These are phyloP conservation scores for Odontesthes bonariensis DNA, from an alignment of 2,113 vertebrate species.

Conservation along the genomic window DNA sequence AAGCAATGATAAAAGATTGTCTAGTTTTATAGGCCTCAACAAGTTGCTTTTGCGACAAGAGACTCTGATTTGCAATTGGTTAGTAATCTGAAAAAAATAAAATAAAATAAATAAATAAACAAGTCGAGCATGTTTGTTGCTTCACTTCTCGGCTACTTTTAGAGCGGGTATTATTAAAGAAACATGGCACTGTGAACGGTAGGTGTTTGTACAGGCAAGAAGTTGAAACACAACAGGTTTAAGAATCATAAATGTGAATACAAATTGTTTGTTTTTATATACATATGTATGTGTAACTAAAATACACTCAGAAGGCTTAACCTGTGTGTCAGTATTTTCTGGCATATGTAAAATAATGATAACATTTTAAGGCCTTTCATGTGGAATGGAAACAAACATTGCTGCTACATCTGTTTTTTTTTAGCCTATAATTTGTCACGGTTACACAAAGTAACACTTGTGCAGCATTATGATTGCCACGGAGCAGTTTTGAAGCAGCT, in stretches of 20 bases:
- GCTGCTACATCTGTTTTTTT: neutral
- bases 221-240: neutral
- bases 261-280: neutral
- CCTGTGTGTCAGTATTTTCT: neutral
- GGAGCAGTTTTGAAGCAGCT: conserved; percentile 28
- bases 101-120: neutral
- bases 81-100: neutral
- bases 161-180: no score
- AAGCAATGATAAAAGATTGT: neutral
- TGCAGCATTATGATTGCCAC: conserved; percentile 31
- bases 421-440: conserved; percentile 4
- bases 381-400: conserved; percentile 1
- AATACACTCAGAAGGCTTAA: neutral
- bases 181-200: neutral
- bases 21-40: neutral
- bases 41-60: neutral
- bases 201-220: neutral
- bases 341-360: conserved; percentile 24
- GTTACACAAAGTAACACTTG: conserved; percentile 3
- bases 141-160: neutral
- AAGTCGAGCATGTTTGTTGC: neutral
- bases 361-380: neutral
- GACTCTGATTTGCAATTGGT: neutral
- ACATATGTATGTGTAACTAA: neutral
- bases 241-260: neutral